phyloP scores from a whole-genome alignment of 2,888 invertebrate species.

The Perdita meconis region DNA sequence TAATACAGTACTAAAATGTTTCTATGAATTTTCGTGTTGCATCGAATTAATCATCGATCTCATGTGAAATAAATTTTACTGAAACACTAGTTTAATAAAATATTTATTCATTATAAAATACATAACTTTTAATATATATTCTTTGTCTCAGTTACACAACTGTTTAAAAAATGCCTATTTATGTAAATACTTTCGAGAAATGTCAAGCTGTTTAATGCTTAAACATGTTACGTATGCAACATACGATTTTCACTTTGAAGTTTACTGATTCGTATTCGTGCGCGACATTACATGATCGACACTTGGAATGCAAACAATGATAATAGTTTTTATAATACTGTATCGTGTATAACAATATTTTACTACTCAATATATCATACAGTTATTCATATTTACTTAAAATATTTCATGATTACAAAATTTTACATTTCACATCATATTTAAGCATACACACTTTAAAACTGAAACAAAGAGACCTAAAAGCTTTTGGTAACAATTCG shows the following conservation, averaged over 20 bases:
- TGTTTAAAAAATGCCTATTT: slow-evolving; percentile 25
- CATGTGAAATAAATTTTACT: slow-evolving; percentile 40
- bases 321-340: slow-evolving; percentile 19
- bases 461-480: slow-evolving; percentile 13
- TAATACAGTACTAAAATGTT: background rate
- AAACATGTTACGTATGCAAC: background rate
- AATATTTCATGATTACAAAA: slow-evolving; percentile 5
- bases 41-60: background rate
- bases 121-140: slow-evolving; percentile 24
- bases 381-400: slow-evolving; percentile 8
- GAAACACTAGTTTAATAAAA: slow-evolving; percentile 32
- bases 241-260: slow-evolving; percentile 16
- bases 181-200: slow-evolving; percentile 10
- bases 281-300: too few relatives aligned
- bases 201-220: background rate
- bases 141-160: slow-evolving; percentile 24
- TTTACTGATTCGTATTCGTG: too few relatives aligned
- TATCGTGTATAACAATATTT: slow-evolving; percentile 37
- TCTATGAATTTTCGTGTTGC: too few relatives aligned
- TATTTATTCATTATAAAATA: slow-evolving; percentile 50
- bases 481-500: slow-evolving; percentile 35
- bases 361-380: background rate
- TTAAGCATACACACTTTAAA: slow-evolving; percentile 1
- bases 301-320: slow-evolving; percentile 49
- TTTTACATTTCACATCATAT: background rate